Percentiles rank a stretch among this genome's conserved stretches.
These are phyloP conservation scores for Eurystomus glaucurus DNA, from an alignment of 2,797 vertebrate genomes.

Conservation along the genomic window DNA sequence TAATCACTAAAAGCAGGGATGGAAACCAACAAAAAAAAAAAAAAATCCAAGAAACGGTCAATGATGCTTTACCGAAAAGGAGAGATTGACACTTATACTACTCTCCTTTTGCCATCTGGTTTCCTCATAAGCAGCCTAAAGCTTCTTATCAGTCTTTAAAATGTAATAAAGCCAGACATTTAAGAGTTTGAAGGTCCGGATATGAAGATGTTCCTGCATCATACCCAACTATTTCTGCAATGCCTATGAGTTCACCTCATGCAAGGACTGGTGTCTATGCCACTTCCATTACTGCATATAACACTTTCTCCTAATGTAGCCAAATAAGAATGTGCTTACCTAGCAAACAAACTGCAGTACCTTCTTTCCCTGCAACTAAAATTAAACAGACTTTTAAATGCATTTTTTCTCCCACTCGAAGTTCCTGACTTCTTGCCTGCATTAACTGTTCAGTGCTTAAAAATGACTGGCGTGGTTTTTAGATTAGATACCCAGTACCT, in stretches of 20 bases:
- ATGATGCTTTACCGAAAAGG: neutral
- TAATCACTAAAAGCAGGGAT: neutral
- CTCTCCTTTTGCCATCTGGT: neutral
- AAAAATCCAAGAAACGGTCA: neutral
- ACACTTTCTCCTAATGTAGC: neutral
- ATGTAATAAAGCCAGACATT: neutral
- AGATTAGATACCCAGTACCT: slow-evolving; percentile 11
- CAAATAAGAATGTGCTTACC: neutral
- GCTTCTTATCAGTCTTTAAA: neutral
- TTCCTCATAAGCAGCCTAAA: neutral
- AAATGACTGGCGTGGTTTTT: neutral
- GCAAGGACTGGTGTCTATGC: neutral
- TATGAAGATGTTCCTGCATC: neutral
- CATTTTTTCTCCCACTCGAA: neutral
- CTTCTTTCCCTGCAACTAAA: neutral
- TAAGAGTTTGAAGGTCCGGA: neutral
- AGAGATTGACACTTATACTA: neutral
- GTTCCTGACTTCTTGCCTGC: slow-evolving; percentile 7
- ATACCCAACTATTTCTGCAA: neutral
- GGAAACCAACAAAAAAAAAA: neutral
- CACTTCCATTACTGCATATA: rapidly evolving
- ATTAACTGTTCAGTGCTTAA: neutral
- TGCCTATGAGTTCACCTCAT: neutral
- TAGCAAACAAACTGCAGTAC: neutral
- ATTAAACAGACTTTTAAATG: neutral